These are phyloP conservation scores for Mythimna albipuncta DNA, from an alignment of 2,888 invertebrate species.

Conservation along the genomic window DNA sequence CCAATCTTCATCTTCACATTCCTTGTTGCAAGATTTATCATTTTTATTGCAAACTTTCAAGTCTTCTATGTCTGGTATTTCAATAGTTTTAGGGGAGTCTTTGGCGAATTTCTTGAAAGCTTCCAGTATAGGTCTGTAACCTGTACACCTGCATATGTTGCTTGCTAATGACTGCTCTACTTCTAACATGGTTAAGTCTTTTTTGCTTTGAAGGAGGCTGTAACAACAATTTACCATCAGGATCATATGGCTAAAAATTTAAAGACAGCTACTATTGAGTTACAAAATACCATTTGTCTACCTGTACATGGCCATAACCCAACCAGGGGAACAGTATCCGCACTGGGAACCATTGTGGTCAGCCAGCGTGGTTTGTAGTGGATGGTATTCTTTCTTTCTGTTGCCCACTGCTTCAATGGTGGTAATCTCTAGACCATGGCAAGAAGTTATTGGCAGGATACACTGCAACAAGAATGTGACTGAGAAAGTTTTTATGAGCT, in stretches of 20 bases:
- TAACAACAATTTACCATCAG: not conserved
- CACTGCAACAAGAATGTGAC: conserved; percentile 81
- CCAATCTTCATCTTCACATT: conserved; percentile 76
- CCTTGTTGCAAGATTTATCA: conserved; percentile 75
- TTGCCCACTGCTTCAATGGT: conserved; percentile 94
- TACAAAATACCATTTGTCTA: not conserved
- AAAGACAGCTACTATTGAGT: too few species aligned
- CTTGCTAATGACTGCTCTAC: conserved; percentile 94
- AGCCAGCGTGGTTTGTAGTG: conserved; percentile 91
- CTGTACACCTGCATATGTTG: conserved; percentile 95
- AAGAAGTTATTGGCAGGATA: conserved; percentile 90
- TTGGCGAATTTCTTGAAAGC: conserved; percentile 94
- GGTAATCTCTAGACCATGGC: conserved; percentile 92
- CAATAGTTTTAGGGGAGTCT: conserved; percentile 88
- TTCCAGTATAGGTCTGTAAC: conserved; percentile 94
- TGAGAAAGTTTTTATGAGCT: not conserved
- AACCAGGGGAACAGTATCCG: conserved; percentile 93
- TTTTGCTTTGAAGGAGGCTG: conserved; percentile 55
- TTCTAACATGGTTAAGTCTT: conserved; percentile 77
- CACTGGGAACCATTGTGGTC: conserved; percentile 92
- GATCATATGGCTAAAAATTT: too few species aligned
- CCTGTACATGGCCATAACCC: conserved; percentile 94
- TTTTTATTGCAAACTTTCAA: conserved; percentile 69
- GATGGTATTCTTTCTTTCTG: conserved; percentile 91
- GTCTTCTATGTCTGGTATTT: conserved; percentile 87